Evolutionary conservation across 1,140 invertebrate species (phyloP).

Genomic region (Kradibia gibbosae): DNA sequence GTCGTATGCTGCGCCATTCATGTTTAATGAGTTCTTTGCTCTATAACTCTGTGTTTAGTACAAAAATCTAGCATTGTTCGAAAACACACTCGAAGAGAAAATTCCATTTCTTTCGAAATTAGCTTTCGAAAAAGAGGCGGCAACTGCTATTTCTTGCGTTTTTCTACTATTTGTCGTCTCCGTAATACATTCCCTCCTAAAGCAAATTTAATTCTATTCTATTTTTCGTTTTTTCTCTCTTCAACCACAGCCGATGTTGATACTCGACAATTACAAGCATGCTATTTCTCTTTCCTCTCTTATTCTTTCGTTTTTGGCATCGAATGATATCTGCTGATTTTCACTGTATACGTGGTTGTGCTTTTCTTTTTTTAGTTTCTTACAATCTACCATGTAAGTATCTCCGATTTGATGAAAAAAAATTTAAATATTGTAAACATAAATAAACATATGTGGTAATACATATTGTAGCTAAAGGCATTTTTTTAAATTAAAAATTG

Average conservation of each 20-base stretch:
- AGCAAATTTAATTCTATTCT: slow-evolving; percentile 50
- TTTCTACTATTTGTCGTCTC: slow-evolving; percentile 27
- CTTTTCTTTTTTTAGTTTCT: background rate
- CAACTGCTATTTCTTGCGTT: slow-evolving; percentile 28
- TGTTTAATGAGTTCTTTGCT: background rate
- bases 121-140: slow-evolving; percentile 21
- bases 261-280: too few relatives aligned
- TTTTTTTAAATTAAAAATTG: slow-evolving; percentile 7
- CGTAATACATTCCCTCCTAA: slow-evolving; percentile 17
- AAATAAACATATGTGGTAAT: background rate
- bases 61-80: slow-evolving; percentile 11
- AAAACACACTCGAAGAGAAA: slow-evolving; percentile 11
- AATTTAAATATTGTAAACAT: background rate
- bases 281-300: slow-evolving; percentile 14
- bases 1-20: background rate
- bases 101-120: slow-evolving; percentile 38
- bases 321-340: background rate
- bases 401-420: background rate
- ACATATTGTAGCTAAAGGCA: background rate
- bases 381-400: background rate
- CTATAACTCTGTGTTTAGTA: background rate
- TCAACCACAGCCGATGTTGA: slow-evolving; percentile 61
- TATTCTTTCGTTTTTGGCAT: background rate
- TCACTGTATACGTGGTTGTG: background rate
- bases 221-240: slow-evolving; percentile 47